Evolutionary conservation across 92 coral and sea anemone genomes (phyloP).

Genomic region (Zoanthus solanderi): DNA sequence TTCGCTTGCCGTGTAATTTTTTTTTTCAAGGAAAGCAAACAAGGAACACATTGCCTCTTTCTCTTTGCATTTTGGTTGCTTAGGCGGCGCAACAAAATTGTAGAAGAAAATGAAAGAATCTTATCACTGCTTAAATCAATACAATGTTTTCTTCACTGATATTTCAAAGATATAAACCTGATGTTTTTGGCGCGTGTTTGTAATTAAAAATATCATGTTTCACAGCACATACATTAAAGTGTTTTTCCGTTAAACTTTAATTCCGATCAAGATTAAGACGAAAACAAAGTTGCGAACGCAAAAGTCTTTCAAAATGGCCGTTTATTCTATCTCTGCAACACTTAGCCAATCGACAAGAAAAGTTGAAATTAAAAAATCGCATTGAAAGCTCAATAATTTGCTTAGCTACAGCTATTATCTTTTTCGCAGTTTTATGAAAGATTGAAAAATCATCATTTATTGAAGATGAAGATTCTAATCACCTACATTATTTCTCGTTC

Average conservation of each 20-base stretch:
- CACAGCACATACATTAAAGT: background rate
- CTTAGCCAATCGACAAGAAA: constrained; percentile 51
- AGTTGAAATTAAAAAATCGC: constrained; percentile 40
- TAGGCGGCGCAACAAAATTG: background rate
- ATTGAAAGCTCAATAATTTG: constrained; percentile 27
- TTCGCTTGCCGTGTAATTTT: background rate
- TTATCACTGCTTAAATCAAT: constrained; percentile 1
- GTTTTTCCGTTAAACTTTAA: background rate
- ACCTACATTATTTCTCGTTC: constrained; percentile 28
- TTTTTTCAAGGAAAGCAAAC: background rate
- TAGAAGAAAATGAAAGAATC: background rate
- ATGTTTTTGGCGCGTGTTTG: background rate
- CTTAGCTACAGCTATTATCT: constrained; percentile 30
- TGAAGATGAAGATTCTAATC: constrained; percentile 41
- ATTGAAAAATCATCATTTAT: constrained; percentile 37
- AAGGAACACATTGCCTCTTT: background rate
- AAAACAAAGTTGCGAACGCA: background rate
- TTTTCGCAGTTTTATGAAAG: constrained; percentile 32
- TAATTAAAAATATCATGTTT: constrained; percentile 27
- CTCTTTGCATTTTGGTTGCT: background rate
- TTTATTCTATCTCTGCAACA: constrained; percentile 23
- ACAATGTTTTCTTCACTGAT: background rate
- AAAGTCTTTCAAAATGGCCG: constrained; percentile 7
- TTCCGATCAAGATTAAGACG: background rate
- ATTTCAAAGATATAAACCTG: background rate